Base-by-base conservation (phyloP, 2,797 vertebrate species). In the Cygnus olor region DNA sequence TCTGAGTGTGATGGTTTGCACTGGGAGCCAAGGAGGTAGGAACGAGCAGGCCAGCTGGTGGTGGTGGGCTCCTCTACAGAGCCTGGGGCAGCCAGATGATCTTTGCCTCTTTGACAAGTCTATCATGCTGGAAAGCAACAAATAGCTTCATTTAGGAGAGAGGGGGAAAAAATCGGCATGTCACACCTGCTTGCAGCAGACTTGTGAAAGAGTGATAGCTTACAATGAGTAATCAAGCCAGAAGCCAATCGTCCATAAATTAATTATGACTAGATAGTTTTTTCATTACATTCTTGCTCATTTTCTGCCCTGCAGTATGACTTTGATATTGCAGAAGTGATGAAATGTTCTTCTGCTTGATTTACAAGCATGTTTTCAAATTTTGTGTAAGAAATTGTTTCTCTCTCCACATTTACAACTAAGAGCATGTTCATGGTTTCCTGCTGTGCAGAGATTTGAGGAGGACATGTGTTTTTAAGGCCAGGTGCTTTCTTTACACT, bases 111-210 rank as follows among this genome's bases (percentile, higher is more conserved):
- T 86, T 94, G 89, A 81, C 88, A 94, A 32, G 64, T 53, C 27
- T 42, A 38, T 86, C 80, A 87, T 80, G 57, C 76, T 88, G 85
- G 74, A 88, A 80, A 91, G 82, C 87, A 78, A 95, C 83, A 63
- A 51, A 87, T 81, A 40, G 56, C 21, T 96, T 56, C 58, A 32
- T 56, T 42, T 58, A 86, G 54, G 66, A 66, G 81, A 95, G 69
- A 14, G 34, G 24, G 34, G 38, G 60, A 40, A 21, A 24, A 60
- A 77, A 34, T 32, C 40, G 15, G 24, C 38, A 27, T 17, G 6
- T 45, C 60, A 9, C 47, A 70, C 28, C 45, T 51, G 56, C 61
- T 80, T n/a, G 38, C 14, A 47, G 36, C 76, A 47, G 58, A 56
- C 47, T 22, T 47, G 40, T 42, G n/a, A 65, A 40, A 18, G 78